A percentile compares a stretch with the other conserved stretches of the same genome.
These are phyloP conservation scores for Typhlichthys eigenmanni DNA, from an alignment of 2,797 vertebrate species.

Conservation along the genomic window DNA sequence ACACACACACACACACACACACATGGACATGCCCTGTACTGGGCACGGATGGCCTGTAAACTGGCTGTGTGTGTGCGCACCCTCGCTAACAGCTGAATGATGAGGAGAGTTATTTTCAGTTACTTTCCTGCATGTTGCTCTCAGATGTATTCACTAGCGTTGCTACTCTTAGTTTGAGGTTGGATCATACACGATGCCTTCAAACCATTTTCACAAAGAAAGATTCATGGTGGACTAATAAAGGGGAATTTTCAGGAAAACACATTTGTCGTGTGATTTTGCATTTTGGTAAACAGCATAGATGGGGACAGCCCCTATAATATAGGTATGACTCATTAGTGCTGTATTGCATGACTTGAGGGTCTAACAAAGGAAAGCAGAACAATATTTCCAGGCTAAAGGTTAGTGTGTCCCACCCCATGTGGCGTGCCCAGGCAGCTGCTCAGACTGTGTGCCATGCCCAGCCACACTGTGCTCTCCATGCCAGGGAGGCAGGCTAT, in stretches of 20 bases:
- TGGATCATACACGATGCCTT: slow-evolving; percentile 28
- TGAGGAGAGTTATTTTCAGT: slow-evolving; percentile 69
- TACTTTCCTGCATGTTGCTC: slow-evolving; percentile 29
- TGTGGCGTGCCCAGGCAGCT: slow-evolving; percentile 52
- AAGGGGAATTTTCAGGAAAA: slow-evolving; percentile 50
- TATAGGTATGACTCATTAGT: slow-evolving; percentile 31
- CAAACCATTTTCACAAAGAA: slow-evolving; percentile 42
- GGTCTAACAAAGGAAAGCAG: slow-evolving; percentile 51
- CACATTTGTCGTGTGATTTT: slow-evolving; percentile 48
- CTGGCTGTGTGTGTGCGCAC: slow-evolving; percentile 35
- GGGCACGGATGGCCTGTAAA: slow-evolving; percentile 48
- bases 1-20: slow-evolving; percentile 40
- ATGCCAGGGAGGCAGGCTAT: slow-evolving; percentile 47
- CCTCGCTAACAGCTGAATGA: slow-evolving; percentile 55
- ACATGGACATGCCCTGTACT: slow-evolving; percentile 52
- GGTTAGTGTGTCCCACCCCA: slow-evolving; percentile 66
- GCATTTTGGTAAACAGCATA: slow-evolving; percentile 10
- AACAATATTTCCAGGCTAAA: slow-evolving; percentile 64
- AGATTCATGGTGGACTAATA: slow-evolving; percentile 55
- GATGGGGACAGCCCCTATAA: slow-evolving; percentile 21
- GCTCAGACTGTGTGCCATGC: slow-evolving; percentile 26
- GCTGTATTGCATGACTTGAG: slow-evolving; percentile 43
- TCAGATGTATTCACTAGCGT: slow-evolving; percentile 42
- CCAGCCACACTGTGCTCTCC: slow-evolving; percentile 34
- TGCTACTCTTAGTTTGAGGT: slow-evolving; percentile 45